These are phyloP conservation scores for Echinometra lucunter DNA, from an alignment of 53 echinoderm and acorn worm genomes.

Conservation along the genomic window DNA sequence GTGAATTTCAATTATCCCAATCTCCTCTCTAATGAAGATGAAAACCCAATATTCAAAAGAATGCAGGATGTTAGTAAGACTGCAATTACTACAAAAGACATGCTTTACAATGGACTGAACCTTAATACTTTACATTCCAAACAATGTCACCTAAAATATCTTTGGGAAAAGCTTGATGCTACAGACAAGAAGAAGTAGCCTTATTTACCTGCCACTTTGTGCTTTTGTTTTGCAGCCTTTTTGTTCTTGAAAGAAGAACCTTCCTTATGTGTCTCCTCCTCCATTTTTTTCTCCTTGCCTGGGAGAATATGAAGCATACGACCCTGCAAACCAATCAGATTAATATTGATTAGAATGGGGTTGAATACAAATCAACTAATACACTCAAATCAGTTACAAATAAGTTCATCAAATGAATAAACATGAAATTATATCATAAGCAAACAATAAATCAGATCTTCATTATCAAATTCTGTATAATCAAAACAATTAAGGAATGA, in stretches of 20 bases:
- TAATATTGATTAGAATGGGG: no score
- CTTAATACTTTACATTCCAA: no score
- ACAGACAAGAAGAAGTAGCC: no score
- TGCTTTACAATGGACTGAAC: no score
- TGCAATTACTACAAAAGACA: no score
- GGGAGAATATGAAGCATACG: conserved; percentile 93
- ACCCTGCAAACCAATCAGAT: conserved; percentile 72
- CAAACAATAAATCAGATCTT: neutral
- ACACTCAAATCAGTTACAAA: neutral
- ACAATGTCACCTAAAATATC: no score
- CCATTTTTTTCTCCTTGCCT: conserved; percentile 91
- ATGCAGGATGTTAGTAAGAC: no score
- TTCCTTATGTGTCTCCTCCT: conserved; percentile 75
- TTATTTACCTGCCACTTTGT: conserved; percentile 81
- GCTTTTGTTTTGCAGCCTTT: conserved; percentile 92
- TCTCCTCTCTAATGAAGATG: no score
- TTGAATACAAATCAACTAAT: neutral
- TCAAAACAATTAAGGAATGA: no score
- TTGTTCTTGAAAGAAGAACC: conserved; percentile 93
- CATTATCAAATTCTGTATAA: neutral
- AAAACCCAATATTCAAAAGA: no score
- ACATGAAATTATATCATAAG: neutral
- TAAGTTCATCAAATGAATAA: neutral
- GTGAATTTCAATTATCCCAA: no score
- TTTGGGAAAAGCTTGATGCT: no score